Evolutionary conservation across 2,888 invertebrate genomes (phyloP).

Genomic region (Cataglyphis rosenhaueri): DNA sequence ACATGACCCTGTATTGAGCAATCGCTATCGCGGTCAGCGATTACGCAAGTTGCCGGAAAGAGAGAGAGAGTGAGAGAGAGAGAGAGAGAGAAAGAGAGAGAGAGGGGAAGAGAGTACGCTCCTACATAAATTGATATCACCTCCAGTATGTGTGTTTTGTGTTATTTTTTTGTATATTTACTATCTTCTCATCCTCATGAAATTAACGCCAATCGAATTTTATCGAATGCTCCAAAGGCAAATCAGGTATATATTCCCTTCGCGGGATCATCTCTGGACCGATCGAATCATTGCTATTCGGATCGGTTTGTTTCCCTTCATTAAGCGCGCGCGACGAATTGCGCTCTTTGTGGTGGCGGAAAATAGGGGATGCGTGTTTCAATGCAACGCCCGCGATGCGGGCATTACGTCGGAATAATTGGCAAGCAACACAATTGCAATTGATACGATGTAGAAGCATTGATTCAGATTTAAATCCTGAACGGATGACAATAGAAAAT

Average conservation of each 20-base stretch:
- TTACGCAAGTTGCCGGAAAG: slow-evolving; percentile 2
- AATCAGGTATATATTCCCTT: background rate
- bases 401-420: slow-evolving; percentile 32
- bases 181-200: background rate
- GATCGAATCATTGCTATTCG: background rate
- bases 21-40: slow-evolving; percentile 7
- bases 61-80: background rate
- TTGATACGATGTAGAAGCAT: background rate
- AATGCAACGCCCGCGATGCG: background rate
- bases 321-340: background rate
- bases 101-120: background rate
- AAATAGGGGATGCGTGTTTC: slow-evolving; percentile 35
- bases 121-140: slow-evolving; percentile 2
- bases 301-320: slow-evolving; percentile 38
- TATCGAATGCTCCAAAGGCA: background rate
- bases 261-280: background rate
- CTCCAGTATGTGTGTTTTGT: background rate
- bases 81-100: too few species aligned
- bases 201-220: background rate
- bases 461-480: background rate
- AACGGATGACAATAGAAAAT: background rate
- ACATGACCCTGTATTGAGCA: slow-evolving; percentile 3
- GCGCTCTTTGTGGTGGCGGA: background rate
- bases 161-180: background rate
- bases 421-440: background rate